Evolutionary conservation across 1,140 invertebrate genomes (phyloP).

Genomic region (Andricus grossulariae): DNA sequence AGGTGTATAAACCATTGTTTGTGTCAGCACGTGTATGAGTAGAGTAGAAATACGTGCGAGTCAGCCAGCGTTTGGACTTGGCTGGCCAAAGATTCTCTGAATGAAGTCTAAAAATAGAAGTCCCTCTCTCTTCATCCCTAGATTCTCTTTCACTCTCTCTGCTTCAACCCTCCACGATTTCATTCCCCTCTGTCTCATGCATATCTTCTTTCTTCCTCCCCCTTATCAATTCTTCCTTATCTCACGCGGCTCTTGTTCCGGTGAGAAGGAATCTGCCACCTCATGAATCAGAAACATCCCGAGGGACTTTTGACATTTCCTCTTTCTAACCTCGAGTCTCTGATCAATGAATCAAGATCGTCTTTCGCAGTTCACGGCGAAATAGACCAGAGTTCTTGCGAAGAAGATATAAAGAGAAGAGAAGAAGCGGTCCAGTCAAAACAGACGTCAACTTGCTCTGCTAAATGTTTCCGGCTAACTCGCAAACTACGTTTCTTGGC

Average conservation of each 20-base stretch:
- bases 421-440: slow-evolving; percentile 26
- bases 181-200: slow-evolving; percentile 24
- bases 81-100: slow-evolving; percentile 64
- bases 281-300: slow-evolving; percentile 43
- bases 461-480: slow-evolving; percentile 24
- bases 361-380: neutral
- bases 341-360: neutral
- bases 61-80: slow-evolving; percentile 62
- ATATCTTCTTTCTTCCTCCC: slow-evolving; percentile 29
- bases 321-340: slow-evolving; percentile 36
- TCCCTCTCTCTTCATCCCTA: slow-evolving; percentile 43
- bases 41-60: slow-evolving; percentile 53
- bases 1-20: slow-evolving; percentile 23
- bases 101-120: slow-evolving; percentile 71
- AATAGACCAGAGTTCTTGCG: slow-evolving; percentile 19
- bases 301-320: slow-evolving; percentile 45
- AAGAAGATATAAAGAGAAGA: slow-evolving; percentile 18
- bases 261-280: slow-evolving; percentile 20
- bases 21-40: slow-evolving; percentile 38
- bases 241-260: slow-evolving; percentile 11
- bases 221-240: slow-evolving; percentile 11
- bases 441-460: slow-evolving; percentile 29
- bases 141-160: slow-evolving; percentile 10
- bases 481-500: neutral
- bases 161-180: slow-evolving; percentile 34